Base-by-base conservation (phyloP, 2,113 vertebrate species). In the Pithys albifrons region DNA sequence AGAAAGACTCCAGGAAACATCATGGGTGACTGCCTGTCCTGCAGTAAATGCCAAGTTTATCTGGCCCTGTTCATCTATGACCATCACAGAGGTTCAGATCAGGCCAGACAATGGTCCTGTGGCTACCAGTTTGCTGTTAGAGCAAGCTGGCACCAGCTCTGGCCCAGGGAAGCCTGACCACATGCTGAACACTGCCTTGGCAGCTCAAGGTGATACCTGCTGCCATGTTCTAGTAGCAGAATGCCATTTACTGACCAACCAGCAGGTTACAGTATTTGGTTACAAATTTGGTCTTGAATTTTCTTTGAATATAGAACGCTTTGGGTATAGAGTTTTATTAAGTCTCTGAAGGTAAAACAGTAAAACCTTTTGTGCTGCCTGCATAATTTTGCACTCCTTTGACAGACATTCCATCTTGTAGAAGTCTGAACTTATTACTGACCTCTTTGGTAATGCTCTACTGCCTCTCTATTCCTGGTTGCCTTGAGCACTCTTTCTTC, bases 101-200 rank as follows among this genome's bases (percentile, higher is more conserved):
- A 43, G 39, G 45, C 27, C 41, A 74, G 41, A 10, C 14, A 64
- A 19, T 3, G 9, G 48, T n/a, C 31, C 35, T 2, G 0, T 62
- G n/a, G 37, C 23, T 33, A 69, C 6, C 11, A n/a, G 9, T 10
- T 55, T 59, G 13, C 15, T 65, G 12, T 57, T 46, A 52, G 49
- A 57, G 15, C 6, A 77, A 92, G 23, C 27, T 75, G 41, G 37
- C 14, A 62, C 8, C 22, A 85, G 9, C 31, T 70, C 27, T 0
- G 0, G 19, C 11, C 23, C 43, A 55, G 28, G 7, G 28, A 82
- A 74, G 4, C 1, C 14, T 20, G 2, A 2, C 9, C 14, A 24
- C 1, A 0, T 33, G 22, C 17, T 72, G 3, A 62, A 10, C 2
- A 11, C 41, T 51, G 12, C 8, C 17, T 6, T 46, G 27, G 35